These are phyloP conservation scores for Cynopterus brachyotis DNA, from an alignment of 2,113 vertebrate species.

Conservation along the genomic window DNA sequence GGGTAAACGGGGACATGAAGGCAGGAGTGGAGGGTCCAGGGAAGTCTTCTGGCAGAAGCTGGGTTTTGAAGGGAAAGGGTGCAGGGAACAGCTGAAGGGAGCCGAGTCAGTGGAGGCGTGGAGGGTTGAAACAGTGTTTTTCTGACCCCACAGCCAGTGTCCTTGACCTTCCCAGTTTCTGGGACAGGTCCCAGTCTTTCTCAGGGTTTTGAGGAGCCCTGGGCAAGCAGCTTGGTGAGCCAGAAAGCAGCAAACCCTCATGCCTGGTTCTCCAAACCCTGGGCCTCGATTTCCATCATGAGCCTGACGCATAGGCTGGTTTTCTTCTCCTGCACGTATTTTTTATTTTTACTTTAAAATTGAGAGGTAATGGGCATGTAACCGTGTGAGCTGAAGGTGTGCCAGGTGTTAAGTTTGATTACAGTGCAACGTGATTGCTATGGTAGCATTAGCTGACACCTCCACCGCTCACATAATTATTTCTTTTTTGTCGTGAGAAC, in stretches of 20 bases:
- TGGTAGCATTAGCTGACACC: not conserved
- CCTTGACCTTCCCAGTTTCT: not conserved
- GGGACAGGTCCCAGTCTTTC: not conserved
- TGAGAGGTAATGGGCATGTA: not conserved
- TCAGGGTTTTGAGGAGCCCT: not conserved
- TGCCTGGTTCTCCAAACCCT: not conserved
- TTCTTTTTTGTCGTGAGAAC: not conserved
- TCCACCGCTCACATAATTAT: not conserved
- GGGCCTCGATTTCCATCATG: not conserved
- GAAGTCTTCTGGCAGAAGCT: not conserved
- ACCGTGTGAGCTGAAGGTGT: not conserved
- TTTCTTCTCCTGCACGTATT: not conserved
- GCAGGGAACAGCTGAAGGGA: not conserved
- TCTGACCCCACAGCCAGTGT: not conserved
- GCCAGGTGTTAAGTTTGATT: not conserved
- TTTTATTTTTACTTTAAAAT: not conserved
- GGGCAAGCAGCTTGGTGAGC: not conserved
- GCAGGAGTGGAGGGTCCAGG: not conserved
- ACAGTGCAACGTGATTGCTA: not conserved
- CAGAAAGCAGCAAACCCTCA: not conserved
- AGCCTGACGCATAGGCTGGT: not conserved
- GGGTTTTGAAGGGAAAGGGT: not conserved
- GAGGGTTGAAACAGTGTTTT: not conserved
- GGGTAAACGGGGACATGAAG: not conserved
- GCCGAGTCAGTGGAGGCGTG: not conserved